Evolutionary conservation across 2,113 vertebrate genomes (phyloP).

Genomic region (Datnioides undecimradiatus): DNA sequence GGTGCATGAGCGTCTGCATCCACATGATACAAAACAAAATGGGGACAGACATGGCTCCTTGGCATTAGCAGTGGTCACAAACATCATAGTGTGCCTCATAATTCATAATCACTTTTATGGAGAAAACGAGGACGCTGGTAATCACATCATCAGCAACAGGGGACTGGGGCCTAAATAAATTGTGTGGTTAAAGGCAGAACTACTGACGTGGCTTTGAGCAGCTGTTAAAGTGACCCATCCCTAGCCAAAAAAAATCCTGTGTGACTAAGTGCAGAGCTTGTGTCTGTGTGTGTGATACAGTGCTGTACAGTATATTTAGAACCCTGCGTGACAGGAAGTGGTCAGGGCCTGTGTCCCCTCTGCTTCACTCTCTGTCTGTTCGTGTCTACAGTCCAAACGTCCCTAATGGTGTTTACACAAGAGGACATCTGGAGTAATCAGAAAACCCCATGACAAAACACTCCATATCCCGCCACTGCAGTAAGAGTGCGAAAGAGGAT

Average conservation of each 20-base stretch:
- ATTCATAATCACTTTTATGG: background rate
- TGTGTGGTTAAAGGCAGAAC: constrained; percentile 3
- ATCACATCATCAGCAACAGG: no score
- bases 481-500: constrained; percentile 18
- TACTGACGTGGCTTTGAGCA: background rate
- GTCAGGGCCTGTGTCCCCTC: constrained; percentile 31
- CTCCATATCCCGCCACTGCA: constrained; percentile 44
- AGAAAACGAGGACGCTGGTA: background rate
- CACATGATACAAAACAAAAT: background rate
- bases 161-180: constrained; percentile 1
- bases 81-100: no score
- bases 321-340: constrained; percentile 51
- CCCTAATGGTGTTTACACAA: constrained; percentile 72
- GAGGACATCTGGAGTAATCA: constrained; percentile 67
- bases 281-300: constrained; percentile 1
- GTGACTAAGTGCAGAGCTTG: background rate
- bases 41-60: no score
- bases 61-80: background rate
- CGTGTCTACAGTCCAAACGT: constrained; percentile 44
- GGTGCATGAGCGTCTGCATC: background rate
- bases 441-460: constrained; percentile 55
- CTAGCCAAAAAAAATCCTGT: background rate
- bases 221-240: constrained; percentile 27
- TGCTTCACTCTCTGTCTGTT: constrained; percentile 29
- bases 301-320: constrained; percentile 22